Evolutionary conservation across 2,888 invertebrate genomes (phyloP).

Genomic region (Salpingus planirostris): DNA sequence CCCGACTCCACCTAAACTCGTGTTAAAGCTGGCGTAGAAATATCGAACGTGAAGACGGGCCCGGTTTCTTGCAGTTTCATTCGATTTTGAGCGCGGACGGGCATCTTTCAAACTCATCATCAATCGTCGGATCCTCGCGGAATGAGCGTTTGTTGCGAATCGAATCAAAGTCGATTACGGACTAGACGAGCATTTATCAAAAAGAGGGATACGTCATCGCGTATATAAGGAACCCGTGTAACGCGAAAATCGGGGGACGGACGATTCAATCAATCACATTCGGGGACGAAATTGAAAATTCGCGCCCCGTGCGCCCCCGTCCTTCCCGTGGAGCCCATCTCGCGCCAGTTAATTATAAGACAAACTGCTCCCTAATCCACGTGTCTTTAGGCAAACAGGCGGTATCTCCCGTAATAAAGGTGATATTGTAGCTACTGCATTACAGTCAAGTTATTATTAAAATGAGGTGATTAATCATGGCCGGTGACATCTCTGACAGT

Average conservation of each 20-base stretch:
- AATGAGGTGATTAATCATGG: slow-evolving; percentile 45
- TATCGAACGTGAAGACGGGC: too few species aligned
- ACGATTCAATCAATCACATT: slow-evolving; percentile 36
- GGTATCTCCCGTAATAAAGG: slow-evolving; percentile 38
- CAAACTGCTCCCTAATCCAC: slow-evolving; percentile 23
- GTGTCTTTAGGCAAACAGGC: slow-evolving; percentile 32
- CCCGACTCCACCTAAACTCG: slow-evolving; percentile 39
- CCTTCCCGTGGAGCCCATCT: too few species aligned
- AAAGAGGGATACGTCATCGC: slow-evolving; percentile 29
- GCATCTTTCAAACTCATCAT: slow-evolving; percentile 4
- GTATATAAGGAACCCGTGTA: slow-evolving; percentile 23
- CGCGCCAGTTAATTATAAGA: not conserved
- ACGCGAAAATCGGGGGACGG: too few species aligned
- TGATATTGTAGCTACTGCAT: slow-evolving; percentile 40
- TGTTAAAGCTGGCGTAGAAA: slow-evolving; percentile 12
- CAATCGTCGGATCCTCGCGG: slow-evolving; percentile 16
- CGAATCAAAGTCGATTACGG: slow-evolving; percentile 38
- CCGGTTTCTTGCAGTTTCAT: too few species aligned
- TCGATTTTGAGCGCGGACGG: too few species aligned
- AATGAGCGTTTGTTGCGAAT: slow-evolving; percentile 35
- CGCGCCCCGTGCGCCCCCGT: too few species aligned
- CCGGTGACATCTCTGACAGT: slow-evolving; percentile 39
- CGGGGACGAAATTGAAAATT: slow-evolving; percentile 36
- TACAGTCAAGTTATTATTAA: slow-evolving; percentile 43
- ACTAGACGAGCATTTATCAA: slow-evolving; percentile 37